Percentiles rank a stretch among this genome's conserved stretches.
phyloP scores from a whole-genome alignment of 2,797 vertebrate species.

The Cyprinella venusta region DNA sequence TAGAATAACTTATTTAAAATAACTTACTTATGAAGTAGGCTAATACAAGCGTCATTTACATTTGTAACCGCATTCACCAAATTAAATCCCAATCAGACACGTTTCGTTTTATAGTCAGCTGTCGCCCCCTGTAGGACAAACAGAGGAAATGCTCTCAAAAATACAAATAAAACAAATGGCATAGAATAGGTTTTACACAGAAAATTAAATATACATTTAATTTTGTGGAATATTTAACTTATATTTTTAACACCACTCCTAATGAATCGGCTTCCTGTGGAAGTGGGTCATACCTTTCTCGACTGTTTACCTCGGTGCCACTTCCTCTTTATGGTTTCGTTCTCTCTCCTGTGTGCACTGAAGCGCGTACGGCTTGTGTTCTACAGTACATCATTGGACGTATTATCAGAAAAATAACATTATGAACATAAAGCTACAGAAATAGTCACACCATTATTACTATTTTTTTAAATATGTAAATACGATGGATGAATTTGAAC shows the following conservation, averaged over 20 bases:
- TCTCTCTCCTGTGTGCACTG: not conserved
- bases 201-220: not conserved
- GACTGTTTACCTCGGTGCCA: not conserved
- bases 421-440: not conserved
- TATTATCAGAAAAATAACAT: not conserved
- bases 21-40: not conserved
- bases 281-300: not conserved
- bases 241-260: not conserved
- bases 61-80: not conserved
- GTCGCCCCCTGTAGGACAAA: constrained; percentile 23
- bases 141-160: not conserved
- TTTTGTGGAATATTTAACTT: not conserved
- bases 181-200: not conserved
- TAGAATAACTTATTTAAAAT: too few relatives aligned
- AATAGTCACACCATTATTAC: not conserved
- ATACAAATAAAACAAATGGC: not conserved
- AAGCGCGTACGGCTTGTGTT: not conserved
- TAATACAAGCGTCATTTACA: not conserved
- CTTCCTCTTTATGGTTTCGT: not conserved
- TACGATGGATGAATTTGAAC: not conserved
- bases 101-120: not conserved
- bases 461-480: not conserved
- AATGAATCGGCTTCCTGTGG: not conserved
- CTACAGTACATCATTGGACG: not conserved
- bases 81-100: not conserved